Conservation (phyloP, 2,888 invertebrate genomes). For the Cantharis flavilabris region DNA sequence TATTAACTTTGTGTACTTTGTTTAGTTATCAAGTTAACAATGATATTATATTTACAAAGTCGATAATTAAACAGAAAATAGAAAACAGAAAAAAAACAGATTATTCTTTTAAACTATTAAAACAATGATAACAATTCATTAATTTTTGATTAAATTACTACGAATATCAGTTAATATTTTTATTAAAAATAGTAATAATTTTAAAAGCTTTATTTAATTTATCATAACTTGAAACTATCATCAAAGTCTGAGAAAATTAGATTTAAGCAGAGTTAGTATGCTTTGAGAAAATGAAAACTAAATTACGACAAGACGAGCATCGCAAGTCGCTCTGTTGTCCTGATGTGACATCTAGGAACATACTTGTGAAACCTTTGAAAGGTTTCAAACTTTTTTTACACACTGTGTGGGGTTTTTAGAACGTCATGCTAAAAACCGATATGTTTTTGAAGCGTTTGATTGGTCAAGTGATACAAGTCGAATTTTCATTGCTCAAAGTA, state of each 20-base stretch:
- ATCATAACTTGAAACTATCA: neutral
- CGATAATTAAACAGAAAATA: neutral
- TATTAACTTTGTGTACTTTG: neutral
- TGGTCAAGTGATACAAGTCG: too few relatives aligned
- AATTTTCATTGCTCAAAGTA: too few relatives aligned
- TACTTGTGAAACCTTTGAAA: too few relatives aligned
- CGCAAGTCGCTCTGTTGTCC: neutral
- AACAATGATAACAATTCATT: neutral
- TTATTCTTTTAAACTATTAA: neutral
- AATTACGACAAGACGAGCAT: neutral
- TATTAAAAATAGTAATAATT: neutral
- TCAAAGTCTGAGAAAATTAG: neutral
- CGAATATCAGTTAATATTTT: neutral
- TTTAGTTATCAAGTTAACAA: neutral
- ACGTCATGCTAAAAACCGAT: too few relatives aligned
- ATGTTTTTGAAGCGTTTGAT: too few relatives aligned
- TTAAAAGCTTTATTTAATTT: neutral
- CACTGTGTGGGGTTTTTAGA: too few relatives aligned
- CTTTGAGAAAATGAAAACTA: neutral
- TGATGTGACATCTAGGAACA: neutral
- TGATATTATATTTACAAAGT: neutral
- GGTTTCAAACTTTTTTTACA: too few relatives aligned
- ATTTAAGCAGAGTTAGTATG: too few relatives aligned
- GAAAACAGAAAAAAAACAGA: too few relatives aligned
- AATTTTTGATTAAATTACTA: neutral